Evolutionary conservation across 2,797 vertebrate species (phyloP).

Genomic region (Lates japonicus): DNA sequence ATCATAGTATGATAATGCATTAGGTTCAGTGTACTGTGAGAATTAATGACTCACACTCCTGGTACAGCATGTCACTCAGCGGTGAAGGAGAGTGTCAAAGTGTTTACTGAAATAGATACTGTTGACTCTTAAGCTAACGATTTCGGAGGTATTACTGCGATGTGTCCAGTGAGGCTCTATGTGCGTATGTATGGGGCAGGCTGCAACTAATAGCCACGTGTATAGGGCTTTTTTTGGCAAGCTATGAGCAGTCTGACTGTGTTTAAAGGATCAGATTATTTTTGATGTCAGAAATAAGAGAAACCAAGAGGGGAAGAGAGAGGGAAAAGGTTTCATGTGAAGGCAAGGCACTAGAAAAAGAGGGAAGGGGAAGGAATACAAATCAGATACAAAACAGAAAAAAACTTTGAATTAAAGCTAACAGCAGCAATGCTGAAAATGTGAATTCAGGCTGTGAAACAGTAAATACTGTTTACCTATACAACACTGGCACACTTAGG

Average conservation of each 20-base stretch:
- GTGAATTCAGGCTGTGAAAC: background rate
- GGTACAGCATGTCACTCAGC: constrained; percentile 40
- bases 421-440: constrained; percentile 12
- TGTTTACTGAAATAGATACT: constrained; percentile 26
- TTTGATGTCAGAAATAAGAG: constrained; percentile 22
- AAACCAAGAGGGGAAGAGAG: background rate
- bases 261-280: constrained; percentile 26
- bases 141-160: constrained; percentile 24
- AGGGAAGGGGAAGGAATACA: background rate
- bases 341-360: background rate
- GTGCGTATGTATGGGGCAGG: constrained; percentile 23
- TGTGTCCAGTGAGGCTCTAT: constrained; percentile 7
- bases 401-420: constrained; percentile 18
- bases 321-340: constrained; percentile 9
- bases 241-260: background rate
- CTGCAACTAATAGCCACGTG: constrained; percentile 8
- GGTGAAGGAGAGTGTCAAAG: constrained; percentile 28
- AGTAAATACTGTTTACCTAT: background rate
- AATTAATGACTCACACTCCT: constrained; percentile 45
- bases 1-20: constrained; percentile 48
- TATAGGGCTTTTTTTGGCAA: background rate
- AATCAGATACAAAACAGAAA: background rate
- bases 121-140: constrained; percentile 26
- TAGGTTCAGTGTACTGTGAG: constrained; percentile 40
- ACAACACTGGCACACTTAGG: background rate